Evolutionary conservation across 2,797 vertebrate genomes (phyloP).

Genomic region (Siniperca obscura): DNA sequence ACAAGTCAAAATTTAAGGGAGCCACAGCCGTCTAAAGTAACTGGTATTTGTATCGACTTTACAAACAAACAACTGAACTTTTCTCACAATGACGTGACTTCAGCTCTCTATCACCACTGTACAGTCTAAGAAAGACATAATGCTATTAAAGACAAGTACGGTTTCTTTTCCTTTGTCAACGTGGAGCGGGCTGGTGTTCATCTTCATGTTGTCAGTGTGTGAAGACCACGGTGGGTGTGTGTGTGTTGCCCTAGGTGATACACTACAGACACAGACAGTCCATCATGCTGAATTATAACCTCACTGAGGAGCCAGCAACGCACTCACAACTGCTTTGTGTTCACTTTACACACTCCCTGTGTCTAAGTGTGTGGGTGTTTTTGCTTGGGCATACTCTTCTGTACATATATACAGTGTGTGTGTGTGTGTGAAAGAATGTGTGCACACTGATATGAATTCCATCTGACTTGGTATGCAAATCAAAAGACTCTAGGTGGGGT

Average conservation of each 20-base stretch:
- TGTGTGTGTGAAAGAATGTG: conserved; percentile 50
- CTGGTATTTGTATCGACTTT: neutral
- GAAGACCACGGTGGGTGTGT: conserved; percentile 50
- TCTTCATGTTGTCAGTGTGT: conserved; percentile 40
- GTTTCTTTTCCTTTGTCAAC: conserved; percentile 35
- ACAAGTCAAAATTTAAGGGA: neutral
- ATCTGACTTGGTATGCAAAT: conserved; percentile 97
- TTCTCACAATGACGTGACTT: neutral
- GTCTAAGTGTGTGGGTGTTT: conserved; percentile 42
- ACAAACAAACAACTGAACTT: neutral
- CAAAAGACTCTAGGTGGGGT: conserved; percentile 90
- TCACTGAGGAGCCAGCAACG: conserved; percentile 52
- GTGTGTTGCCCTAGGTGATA: conserved; percentile 67
- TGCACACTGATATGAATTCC: conserved; percentile 84
- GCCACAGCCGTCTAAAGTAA: neutral
- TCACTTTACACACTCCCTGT: conserved; percentile 56
- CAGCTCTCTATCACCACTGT: neutral
- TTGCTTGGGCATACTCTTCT: conserved; percentile 36
- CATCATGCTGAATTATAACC: conserved; percentile 78
- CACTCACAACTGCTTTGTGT: conserved; percentile 66
- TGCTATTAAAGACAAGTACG: conserved; percentile 15
- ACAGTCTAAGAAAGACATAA: neutral
- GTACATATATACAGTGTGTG: conserved; percentile 9
- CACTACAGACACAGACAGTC: conserved; percentile 70
- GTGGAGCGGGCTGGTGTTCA: conserved; percentile 49